Conservation (phyloP, 2,113 vertebrate species). For the Heloderma charlesbogerti region DNA sequence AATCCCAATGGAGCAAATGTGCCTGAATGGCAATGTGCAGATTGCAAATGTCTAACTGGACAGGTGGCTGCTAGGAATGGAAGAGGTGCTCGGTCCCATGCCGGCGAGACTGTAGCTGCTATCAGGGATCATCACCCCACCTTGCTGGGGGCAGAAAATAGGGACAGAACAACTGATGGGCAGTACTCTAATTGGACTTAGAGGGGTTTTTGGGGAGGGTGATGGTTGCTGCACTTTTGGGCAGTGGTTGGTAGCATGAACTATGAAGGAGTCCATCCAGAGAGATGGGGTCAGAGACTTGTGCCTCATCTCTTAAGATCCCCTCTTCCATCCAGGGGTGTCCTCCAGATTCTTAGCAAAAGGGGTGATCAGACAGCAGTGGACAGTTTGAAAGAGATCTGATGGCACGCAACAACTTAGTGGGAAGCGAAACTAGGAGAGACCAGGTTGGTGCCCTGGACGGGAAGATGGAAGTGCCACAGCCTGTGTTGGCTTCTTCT, state of each 20-base stretch:
- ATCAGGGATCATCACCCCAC: background rate
- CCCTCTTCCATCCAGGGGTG: background rate
- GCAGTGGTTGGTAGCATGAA: background rate
- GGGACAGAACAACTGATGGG: background rate
- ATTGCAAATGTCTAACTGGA: background rate
- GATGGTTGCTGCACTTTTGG: background rate
- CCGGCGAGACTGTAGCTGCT: background rate
- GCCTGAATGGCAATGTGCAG: background rate
- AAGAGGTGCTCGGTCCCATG: background rate
- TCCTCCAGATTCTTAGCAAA: no score
- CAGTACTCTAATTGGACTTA: background rate
- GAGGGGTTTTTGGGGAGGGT: no score
- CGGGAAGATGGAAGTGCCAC: no score
- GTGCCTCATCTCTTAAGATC: background rate
- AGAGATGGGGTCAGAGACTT: background rate
- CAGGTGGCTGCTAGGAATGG: background rate
- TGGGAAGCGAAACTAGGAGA: background rate
- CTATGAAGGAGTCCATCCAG: background rate
- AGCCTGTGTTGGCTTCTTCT: background rate
- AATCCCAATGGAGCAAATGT: slow-evolving; percentile 3
- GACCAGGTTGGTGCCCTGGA: background rate
- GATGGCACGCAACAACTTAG: background rate
- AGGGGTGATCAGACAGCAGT: no score
- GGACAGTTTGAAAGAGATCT: background rate
- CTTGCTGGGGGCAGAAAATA: background rate